A percentile compares a stretch with the other conserved stretches of the same genome.
phyloP scores from a whole-genome alignment of 2,888 invertebrate species.

The Pristionchus maxplancki region DNA sequence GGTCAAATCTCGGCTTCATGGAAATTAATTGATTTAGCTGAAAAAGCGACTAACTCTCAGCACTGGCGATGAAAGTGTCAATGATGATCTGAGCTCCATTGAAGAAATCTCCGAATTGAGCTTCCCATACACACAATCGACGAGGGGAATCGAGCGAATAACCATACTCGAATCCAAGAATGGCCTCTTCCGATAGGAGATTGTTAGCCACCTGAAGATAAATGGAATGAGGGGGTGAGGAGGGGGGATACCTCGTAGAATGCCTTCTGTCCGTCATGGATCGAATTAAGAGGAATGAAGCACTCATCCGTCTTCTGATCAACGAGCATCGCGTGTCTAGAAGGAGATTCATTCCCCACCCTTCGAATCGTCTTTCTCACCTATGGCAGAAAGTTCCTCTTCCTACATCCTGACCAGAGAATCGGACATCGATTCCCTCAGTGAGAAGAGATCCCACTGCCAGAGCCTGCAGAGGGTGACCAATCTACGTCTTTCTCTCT shows the following conservation, averaged over 20 bases:
- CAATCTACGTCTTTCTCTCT: too few relatives aligned
- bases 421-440: constrained; percentile 83
- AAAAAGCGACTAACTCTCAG: constrained; percentile 84
- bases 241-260: too few relatives aligned
- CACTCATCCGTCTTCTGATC: constrained; percentile 89
- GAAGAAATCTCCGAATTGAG: constrained; percentile 98
- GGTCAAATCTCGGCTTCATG: neutral
- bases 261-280: constrained; percentile 82
- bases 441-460: constrained; percentile 88
- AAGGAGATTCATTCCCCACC: too few relatives aligned
- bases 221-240: too few relatives aligned
- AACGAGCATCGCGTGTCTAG: constrained; percentile 90
- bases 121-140: constrained; percentile 92
- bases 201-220: constrained; percentile 89
- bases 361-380: constrained; percentile 44
- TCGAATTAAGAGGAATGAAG: constrained; percentile 90
- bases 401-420: constrained; percentile 87
- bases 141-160: constrained; percentile 79
- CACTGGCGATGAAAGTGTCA: constrained; percentile 91
- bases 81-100: constrained; percentile 96
- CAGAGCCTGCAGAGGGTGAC: constrained; percentile 82
- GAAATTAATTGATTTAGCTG: neutral
- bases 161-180: constrained; percentile 94
- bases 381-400: constrained; percentile 97
- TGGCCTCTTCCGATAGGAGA: constrained; percentile 95